A percentile compares a stretch with the other conserved stretches of the same genome.
Conservation (phyloP, 2,888 invertebrate species). For the Zaprionus bogoriensis region DNA sequence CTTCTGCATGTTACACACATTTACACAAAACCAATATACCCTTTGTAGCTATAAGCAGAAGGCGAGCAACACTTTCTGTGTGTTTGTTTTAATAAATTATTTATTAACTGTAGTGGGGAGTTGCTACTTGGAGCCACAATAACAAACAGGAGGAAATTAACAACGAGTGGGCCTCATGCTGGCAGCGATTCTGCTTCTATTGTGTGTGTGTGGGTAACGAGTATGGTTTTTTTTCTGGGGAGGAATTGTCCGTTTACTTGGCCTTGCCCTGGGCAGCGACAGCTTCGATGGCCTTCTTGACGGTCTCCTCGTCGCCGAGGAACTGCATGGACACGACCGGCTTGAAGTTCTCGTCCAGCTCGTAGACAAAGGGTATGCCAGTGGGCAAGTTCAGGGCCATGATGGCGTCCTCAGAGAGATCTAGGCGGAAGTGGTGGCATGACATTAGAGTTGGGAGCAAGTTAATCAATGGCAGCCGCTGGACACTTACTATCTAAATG, state of each 20-base stretch:
- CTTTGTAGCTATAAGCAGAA: too few relatives aligned
- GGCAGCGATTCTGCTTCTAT: constrained; percentile 29
- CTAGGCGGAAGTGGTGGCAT: constrained; percentile 80
- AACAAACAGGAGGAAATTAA: constrained; percentile 44
- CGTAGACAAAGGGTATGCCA: constrained; percentile 92
- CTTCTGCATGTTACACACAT: too few relatives aligned
- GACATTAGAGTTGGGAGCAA: neutral
- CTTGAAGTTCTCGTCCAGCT: constrained; percentile 89
- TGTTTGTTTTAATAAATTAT: constrained; percentile 67
- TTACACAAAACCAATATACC: too few relatives aligned
- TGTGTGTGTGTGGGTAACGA: constrained; percentile 23
- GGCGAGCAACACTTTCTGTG: neutral
- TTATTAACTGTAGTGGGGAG: constrained; percentile 60
- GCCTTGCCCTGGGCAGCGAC: constrained; percentile 90
- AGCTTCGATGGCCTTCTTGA: constrained; percentile 91
- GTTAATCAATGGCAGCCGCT: neutral
- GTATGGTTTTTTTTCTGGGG: constrained; percentile 7
- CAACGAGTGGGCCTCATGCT: constrained; percentile 21
- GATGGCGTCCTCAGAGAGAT: constrained; percentile 89
- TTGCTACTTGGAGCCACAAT: constrained; percentile 63
- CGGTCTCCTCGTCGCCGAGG: constrained; percentile 91
- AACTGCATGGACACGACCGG: constrained; percentile 90
- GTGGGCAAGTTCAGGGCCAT: constrained; percentile 91
- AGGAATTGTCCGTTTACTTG: constrained; percentile 84
- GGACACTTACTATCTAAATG: constrained; percentile 89